Conservation (phyloP, 2,797 vertebrate species). For the Phataginus tetradactyla region DNA sequence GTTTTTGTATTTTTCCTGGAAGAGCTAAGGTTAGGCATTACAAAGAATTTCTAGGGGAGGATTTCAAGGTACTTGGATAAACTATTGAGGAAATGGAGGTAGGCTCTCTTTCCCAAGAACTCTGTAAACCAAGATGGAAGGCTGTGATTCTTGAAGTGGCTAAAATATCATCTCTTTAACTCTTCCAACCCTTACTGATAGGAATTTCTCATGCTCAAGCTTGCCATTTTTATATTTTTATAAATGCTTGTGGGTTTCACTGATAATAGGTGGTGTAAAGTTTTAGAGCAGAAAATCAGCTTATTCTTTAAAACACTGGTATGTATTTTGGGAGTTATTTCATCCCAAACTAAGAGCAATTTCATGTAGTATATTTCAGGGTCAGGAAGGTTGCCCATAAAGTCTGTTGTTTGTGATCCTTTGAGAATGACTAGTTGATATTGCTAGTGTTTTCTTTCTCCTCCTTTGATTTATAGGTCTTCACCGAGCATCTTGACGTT, state of each 20-base stretch:
- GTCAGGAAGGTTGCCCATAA: neutral
- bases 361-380: neutral
- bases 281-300: neutral
- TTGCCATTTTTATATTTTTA: neutral
- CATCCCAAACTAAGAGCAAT: neutral
- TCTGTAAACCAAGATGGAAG: neutral
- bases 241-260: neutral
- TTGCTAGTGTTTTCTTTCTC: neutral
- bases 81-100: neutral
- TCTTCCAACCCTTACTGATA: neutral
- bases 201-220: neutral
- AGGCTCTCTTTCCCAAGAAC: neutral
- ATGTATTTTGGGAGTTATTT: neutral
- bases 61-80: slow-evolving; percentile 9
- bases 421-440: neutral
- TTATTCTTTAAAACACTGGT: neutral
- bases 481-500: slow-evolving; percentile 96
- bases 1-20: neutral
- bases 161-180: neutral
- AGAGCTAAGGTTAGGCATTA: neutral
- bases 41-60: neutral
- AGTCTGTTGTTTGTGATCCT: neutral
- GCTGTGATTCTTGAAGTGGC: neutral
- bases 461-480: slow-evolving; percentile 88
- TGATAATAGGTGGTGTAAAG: neutral